Evolutionary conservation across 2,113 vertebrate species (phyloP), one percentile per base, ranked within the genome.

Genomic region (Paramisgurnus dabryanus): DNA sequence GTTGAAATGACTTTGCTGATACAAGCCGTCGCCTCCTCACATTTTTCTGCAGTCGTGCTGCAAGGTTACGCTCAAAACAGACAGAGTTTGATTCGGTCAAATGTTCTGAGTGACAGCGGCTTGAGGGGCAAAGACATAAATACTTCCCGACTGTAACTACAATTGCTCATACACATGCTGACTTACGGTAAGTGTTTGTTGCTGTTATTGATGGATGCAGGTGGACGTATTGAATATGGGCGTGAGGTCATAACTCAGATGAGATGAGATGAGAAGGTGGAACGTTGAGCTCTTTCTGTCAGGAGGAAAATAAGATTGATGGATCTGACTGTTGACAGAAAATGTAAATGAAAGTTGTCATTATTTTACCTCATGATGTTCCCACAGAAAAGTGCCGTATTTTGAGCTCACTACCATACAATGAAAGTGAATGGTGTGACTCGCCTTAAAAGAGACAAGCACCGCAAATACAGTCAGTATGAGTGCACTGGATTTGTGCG

Each of bases 181-280:
- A 70, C 71, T 40, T 45, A n/a, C n/a, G 41, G 41, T 70, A 53
- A 63, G 57, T 71, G 57, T 80, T 64, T 58, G 79, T 39, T 13
- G 18, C 17, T 67, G 40, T 76, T 72, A 79, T 41, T 79, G 68
- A 76, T 76, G 74, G 63, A 76, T 76, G 61, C 60, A 55, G 74
- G 45, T 76, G 74, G 74, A 76, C 47, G 4, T 66, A 65, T 76
- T 77, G 79, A 64, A 55, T 68, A 70, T 58, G 45, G 41, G 63
- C 53, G 68, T 53, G 50, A 64, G 58, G 63, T 78, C 61, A 67
- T 78, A 58, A 61, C 60, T 66, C 53, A 73, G 70, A 73, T 55
- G 66, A 27, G 66, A 73, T 55, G 66, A 27, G 66, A 76, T 61
- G 57, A 43, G 60, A 45, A 67, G 55, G 70, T 78, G 12, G 61